Percentiles rank a stretch among this genome's conserved stretches.
Evolutionary conservation across 2,113 vertebrate genomes (phyloP).

Genomic region (Oryzias celebensis): DNA sequence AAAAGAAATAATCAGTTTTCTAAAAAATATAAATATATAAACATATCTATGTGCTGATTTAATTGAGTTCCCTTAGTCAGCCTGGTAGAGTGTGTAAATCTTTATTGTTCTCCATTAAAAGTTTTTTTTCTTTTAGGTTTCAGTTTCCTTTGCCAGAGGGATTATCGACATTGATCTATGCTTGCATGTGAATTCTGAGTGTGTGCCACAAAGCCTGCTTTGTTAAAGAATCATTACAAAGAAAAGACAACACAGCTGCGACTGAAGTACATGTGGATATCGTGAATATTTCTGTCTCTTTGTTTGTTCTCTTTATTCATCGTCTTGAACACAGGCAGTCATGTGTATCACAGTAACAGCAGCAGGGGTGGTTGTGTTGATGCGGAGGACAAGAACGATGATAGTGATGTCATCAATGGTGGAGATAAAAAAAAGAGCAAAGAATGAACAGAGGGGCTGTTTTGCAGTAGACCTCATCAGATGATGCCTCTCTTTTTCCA

Average conservation of each 20-base stretch:
- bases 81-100: no score
- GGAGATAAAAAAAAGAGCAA: conserved; percentile 55
- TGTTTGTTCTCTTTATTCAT: conserved; percentile 77
- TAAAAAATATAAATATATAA: no score
- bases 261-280: conserved; percentile 40
- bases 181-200: not conserved
- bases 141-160: no score
- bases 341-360: conserved; percentile 67
- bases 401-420: conserved; percentile 45
- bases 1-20: no score
- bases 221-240: conserved; percentile 4
- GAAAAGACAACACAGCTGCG: conserved; percentile 30
- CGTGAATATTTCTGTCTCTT: conserved; percentile 51
- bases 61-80: no score
- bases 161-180: not conserved
- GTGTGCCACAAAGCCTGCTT: no score
- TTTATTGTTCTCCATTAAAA: no score
- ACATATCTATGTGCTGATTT: no score
- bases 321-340: conserved; percentile 68
- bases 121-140: no score
- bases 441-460: conserved; percentile 9
- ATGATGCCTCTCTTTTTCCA: conserved; percentile 42
- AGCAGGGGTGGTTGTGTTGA: conserved; percentile 51
- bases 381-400: conserved; percentile 46
- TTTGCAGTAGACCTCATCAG: conserved; percentile 40